Evolutionary conservation across 2,113 vertebrate genomes (phyloP).

Genomic region (Callipepla californica): DNA sequence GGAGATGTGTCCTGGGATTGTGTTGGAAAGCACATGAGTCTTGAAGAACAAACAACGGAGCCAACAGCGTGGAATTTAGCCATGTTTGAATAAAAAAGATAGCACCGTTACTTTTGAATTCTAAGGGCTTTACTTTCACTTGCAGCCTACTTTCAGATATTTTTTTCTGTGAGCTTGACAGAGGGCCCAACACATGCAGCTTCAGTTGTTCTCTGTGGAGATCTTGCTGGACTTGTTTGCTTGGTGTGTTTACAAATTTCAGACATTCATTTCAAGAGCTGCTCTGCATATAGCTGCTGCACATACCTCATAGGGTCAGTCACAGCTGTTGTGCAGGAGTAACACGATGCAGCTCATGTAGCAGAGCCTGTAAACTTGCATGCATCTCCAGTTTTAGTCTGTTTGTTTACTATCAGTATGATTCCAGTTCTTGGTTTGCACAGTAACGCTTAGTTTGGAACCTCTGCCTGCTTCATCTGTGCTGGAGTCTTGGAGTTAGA

Average conservation of each 20-base stretch:
- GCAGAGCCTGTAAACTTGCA: background rate
- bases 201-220: background rate
- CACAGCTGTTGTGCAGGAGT: background rate
- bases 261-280: background rate
- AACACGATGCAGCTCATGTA: background rate
- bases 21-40: background rate
- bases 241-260: background rate
- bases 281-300: background rate
- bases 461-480: background rate
- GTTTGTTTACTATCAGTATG: background rate
- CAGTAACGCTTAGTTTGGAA: background rate
- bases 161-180: accelerated
- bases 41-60: constrained; percentile 5
- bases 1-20: background rate
- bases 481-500: background rate
- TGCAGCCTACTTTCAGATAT: background rate
- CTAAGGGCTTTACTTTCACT: background rate
- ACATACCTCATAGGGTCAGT: background rate
- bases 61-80: background rate
- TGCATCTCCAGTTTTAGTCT: background rate
- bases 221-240: background rate
- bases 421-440: background rate
- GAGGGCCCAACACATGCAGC: background rate
- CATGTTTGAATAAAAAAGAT: background rate
- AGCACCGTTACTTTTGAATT: background rate